Percentiles rank a stretch among this genome's conserved stretches.
Evolutionary conservation across 2,113 vertebrate species (phyloP).

Genomic region (Motacilla alba): DNA sequence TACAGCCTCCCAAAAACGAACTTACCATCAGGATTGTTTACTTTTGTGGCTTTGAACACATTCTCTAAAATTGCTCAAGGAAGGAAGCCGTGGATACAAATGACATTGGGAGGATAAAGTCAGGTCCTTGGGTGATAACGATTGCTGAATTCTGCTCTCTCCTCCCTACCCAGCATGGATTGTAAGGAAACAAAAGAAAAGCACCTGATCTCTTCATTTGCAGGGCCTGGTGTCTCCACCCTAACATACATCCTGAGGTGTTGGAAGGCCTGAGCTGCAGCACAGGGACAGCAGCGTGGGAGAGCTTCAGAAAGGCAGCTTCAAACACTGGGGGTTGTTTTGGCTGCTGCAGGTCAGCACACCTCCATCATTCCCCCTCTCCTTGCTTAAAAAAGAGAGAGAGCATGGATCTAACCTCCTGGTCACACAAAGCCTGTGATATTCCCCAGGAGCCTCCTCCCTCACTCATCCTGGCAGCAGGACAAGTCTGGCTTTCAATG

Average conservation of each 20-base stretch:
- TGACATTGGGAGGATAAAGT: not conserved
- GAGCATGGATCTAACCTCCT: not conserved
- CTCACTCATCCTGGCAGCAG: not conserved
- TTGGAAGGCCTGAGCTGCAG: not conserved
- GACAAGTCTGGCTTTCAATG: not conserved
- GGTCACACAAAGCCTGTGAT: not conserved
- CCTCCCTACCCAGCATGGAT: not conserved
- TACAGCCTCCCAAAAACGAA: not conserved
- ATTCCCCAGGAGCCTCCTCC: not conserved
- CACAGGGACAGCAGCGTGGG: not conserved
- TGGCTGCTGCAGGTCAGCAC: not conserved
- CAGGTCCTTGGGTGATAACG: not conserved
- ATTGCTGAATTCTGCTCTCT: not conserved
- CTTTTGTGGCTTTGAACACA: not conserved
- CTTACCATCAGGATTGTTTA: not conserved
- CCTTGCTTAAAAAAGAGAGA: not conserved
- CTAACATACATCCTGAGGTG: not conserved
- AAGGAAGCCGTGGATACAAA: not conserved
- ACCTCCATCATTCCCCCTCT: not conserved
- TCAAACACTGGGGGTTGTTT: not conserved
- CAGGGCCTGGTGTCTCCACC: not conserved
- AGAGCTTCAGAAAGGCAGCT: not conserved
- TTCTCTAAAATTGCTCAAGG: not conserved
- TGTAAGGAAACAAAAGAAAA: not conserved
- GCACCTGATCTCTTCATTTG: not conserved